Percentiles rank a stretch among this genome's conserved stretches.
Conservation (phyloP, 2,113 vertebrate genomes). For the Cromileptes altivelis region DNA sequence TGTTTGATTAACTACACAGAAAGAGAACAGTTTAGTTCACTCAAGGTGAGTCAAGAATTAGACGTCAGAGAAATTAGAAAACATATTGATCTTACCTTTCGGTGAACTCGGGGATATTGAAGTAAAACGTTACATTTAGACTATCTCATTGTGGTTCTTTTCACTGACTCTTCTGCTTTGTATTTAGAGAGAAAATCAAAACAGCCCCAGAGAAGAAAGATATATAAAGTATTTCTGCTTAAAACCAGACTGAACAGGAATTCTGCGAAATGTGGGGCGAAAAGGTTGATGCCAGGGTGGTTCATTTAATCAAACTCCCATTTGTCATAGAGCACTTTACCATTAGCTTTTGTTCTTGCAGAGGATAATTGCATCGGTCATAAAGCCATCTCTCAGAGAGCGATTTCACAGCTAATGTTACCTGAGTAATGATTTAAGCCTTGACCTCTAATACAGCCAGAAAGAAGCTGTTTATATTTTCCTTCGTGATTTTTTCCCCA, state of each 20-base stretch:
- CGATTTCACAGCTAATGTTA: neutral
- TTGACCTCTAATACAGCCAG: neutral
- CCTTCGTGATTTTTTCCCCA: neutral
- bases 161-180: neutral
- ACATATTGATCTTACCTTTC: neutral
- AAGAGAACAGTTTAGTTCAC: neutral
- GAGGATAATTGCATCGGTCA: conserved; percentile 26
- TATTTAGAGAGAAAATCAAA: neutral
- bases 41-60: neutral
- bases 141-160: neutral
- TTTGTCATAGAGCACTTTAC: neutral
- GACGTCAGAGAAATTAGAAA: neutral
- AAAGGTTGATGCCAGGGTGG: conserved; percentile 1
- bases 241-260: neutral
- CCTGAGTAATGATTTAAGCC: neutral
- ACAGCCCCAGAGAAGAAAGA: neutral
- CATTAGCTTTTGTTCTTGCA: conserved; percentile 31
- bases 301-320: conserved; percentile 8
- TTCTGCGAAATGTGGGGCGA: neutral
- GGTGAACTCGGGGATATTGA: neutral
- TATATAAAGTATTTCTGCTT: neutral
- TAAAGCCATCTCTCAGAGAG: neutral
- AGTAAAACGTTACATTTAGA: neutral
- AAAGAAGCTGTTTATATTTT: neutral
- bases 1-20: neutral